Base-by-base conservation (phyloP, 2,797 vertebrate species). In the Poliocrania exsul region DNA sequence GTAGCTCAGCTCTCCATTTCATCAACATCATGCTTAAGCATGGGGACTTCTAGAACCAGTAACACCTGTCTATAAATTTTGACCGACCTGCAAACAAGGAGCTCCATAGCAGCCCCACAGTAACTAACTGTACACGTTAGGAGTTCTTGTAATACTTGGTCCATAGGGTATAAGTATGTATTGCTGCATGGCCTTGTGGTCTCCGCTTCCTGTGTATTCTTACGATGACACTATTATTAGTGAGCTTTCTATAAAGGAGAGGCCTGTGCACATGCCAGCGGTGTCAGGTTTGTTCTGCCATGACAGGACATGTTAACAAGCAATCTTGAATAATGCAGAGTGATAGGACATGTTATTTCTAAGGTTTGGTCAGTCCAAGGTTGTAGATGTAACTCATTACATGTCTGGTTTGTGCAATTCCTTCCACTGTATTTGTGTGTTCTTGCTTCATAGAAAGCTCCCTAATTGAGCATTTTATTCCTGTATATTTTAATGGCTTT, bases 161-260 rank as follows among this genome's bases (percentile, higher is more conserved):
- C 87, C 1, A 1, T 96, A 97, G 96, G 96, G 95, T 96, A 31
- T 93, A 69, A 92, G 92, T 93, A 94, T 44, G 15, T 94, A 94
- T 97, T 95, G 93, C 97, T 96, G 95, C 97, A 98, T 96, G 97
- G 96, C 97, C 97, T 96, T 80, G 97, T 97, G 82, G 70, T 93
- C 94, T 97, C 92, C 20, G 91, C 97, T 97, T 97, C 91, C 94
- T 97, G 97, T 97, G 90, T 97, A 95, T 92, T 96, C 93, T 92
- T 94, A 95, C 3, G 53, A 92, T 94, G 95, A 96, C 95, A 96
- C 93, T 87, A 86, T 94, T 86, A 64, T 92, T 95, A 96, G 94
- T 3, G 89, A 97, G 96, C 97, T 97, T 96, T 97, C 92, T 94
- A 73, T 95, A 94, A 93, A 95, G 94, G 96, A 96, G 95, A 80